phyloP scores from a whole-genome alignment of 2,113 vertebrate species.

The Excalfactoria chinensis region DNA sequence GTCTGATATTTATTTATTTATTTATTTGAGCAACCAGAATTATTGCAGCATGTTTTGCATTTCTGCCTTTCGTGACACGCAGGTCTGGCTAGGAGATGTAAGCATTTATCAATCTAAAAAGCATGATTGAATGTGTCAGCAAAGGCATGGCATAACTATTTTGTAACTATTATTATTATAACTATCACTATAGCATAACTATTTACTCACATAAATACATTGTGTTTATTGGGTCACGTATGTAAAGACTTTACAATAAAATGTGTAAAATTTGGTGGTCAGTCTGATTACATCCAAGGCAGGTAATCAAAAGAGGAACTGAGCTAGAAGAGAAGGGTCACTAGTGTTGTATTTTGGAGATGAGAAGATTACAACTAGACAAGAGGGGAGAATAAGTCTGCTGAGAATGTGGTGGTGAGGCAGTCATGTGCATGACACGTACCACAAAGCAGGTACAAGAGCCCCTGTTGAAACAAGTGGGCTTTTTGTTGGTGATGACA shows the following conservation, averaged over 20 bases:
- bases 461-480: not conserved
- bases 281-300: not conserved
- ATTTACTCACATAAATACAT: not conserved
- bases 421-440: rapidly evolving
- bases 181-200: too few relatives aligned
- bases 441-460: not conserved
- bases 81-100: not conserved
- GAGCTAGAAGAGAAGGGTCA: not conserved
- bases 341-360: not conserved
- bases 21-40: not conserved
- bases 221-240: not conserved
- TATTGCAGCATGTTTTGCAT: not conserved
- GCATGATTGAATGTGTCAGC: not conserved
- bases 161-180: too few relatives aligned
- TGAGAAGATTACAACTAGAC: not conserved
- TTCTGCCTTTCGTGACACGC: not conserved
- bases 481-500: not conserved
- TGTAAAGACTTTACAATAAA: not conserved
- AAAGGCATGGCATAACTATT: not conserved
- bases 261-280: not conserved
- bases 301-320: not conserved
- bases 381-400: not conserved
- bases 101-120: not conserved
- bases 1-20: not conserved
- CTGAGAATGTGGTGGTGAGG: not conserved